phyloP scores from a whole-genome alignment of 1,140 invertebrate species.

The Cydia splendana region DNA sequence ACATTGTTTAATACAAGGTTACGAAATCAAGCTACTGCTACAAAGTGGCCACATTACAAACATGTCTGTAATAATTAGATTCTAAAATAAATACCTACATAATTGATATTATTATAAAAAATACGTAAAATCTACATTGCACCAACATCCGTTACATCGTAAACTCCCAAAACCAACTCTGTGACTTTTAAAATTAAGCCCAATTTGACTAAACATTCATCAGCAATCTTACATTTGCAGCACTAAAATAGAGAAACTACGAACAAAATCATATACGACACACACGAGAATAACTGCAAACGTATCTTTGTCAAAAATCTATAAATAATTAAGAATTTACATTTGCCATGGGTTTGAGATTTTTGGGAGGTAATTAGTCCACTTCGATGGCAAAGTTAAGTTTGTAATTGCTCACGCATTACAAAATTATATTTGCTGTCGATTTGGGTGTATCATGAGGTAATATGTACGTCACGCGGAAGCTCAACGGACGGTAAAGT shows the following conservation, averaged over 20 bases:
- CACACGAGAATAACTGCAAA: not conserved
- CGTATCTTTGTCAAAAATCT: not conserved
- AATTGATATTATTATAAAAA: no score
- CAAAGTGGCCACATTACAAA: not conserved
- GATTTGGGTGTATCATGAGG: not conserved
- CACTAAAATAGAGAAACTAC: not conserved
- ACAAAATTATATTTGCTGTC: not conserved
- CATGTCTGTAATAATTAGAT: no score
- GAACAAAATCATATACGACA: not conserved
- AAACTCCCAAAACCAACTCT: not conserved
- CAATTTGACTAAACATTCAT: not conserved
- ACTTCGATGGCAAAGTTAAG: conserved; percentile 1
- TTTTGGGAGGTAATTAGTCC: not conserved
- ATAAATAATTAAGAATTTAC: not conserved
- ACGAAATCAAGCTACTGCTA: no score
- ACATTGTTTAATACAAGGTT: no score
- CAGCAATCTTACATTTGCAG: not conserved
- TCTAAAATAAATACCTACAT: no score
- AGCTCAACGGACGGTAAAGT: not conserved
- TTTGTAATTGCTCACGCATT: not conserved
- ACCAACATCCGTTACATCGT: not conserved
- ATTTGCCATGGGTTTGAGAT: not conserved
- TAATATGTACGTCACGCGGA: not conserved
- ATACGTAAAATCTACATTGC: not conserved
- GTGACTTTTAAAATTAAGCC: not conserved